Conservation (phyloP, 1,140 invertebrate species). For the Acromyrmex heyeri region DNA sequence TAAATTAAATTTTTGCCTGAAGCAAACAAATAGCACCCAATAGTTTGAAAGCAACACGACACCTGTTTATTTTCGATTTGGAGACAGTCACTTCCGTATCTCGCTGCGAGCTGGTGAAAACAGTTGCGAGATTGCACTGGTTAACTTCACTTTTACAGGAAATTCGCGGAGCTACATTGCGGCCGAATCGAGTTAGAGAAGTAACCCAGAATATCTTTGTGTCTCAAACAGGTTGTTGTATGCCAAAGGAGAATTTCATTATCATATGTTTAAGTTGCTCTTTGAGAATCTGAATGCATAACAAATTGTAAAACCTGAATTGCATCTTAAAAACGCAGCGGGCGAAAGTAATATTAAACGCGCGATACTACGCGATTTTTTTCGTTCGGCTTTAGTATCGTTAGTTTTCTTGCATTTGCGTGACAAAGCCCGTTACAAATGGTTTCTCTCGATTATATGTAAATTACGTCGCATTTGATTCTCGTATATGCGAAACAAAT, state of each 20-base stretch:
- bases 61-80: not conserved
- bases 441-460: constrained; percentile 17
- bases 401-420: constrained; percentile 5
- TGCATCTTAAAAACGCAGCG: constrained; percentile 37
- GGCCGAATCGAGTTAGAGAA: constrained; percentile 50
- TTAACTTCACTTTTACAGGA: constrained; percentile 29
- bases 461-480: constrained; percentile 17
- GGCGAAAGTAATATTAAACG: constrained; percentile 44
- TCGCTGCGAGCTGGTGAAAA: constrained; percentile 1
- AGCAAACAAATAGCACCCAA: not conserved
- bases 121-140: constrained; percentile 13
- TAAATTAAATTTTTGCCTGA: not conserved
- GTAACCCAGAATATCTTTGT: constrained; percentile 39
- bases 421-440: constrained; percentile 6
- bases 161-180: constrained; percentile 28
- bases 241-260: constrained; percentile 50
- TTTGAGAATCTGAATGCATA: constrained; percentile 60
- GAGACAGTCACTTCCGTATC: not conserved
- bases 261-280: constrained; percentile 49
- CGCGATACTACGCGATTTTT: not conserved
- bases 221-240: constrained; percentile 24
- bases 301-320: constrained; percentile 46
- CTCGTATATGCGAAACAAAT: constrained; percentile 21
- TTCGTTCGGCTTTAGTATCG: not conserved
- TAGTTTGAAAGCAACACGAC: not conserved